phyloP scores from a whole-genome alignment of 2,888 invertebrate species.

The Malacosoma neustria region DNA sequence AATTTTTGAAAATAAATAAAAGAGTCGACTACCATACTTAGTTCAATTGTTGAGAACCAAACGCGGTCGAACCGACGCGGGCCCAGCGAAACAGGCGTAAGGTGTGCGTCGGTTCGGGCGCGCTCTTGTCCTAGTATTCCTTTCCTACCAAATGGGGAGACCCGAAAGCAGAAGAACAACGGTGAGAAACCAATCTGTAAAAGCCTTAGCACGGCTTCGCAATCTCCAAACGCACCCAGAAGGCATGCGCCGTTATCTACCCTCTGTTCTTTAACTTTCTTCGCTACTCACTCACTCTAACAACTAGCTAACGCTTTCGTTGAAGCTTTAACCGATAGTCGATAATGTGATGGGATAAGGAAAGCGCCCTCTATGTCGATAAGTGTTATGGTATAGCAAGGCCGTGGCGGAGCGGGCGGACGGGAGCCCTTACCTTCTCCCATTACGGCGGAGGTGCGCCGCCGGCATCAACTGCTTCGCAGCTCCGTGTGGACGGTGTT shows the following conservation, averaged over 20 bases:
- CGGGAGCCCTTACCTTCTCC: slow-evolving; percentile 74
- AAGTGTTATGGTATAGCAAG: slow-evolving; percentile 49
- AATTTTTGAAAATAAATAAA: slow-evolving; percentile 60
- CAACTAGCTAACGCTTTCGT: slow-evolving; percentile 60
- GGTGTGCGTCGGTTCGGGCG: slow-evolving; percentile 41
- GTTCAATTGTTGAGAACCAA: slow-evolving; percentile 37
- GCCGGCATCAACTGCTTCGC: slow-evolving; percentile 65
- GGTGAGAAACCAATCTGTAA: slow-evolving; percentile 69
- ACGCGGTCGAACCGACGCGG: slow-evolving; percentile 42
- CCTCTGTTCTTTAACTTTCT: slow-evolving; percentile 58
- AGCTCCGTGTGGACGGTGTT: slow-evolving; percentile 50
- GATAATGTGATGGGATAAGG: slow-evolving; percentile 82
- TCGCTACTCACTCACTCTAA: slow-evolving; percentile 62
- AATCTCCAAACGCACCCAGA: slow-evolving; percentile 62
- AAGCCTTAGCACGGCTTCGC: slow-evolving; percentile 69
- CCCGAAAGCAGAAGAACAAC: slow-evolving; percentile 62
- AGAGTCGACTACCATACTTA: slow-evolving; percentile 69
- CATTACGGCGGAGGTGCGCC: slow-evolving; percentile 75
- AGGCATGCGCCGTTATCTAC: slow-evolving; percentile 48
- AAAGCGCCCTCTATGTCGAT: slow-evolving; percentile 79
- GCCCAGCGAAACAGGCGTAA: slow-evolving; percentile 24
- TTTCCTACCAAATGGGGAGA: slow-evolving; percentile 50
- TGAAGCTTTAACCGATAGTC: slow-evolving; percentile 59
- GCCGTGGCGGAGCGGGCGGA: slow-evolving; percentile 70
- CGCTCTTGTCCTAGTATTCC: slow-evolving; percentile 38